A percentile compares a stretch with the other conserved stretches of the same genome.
phyloP scores from a whole-genome alignment of 1,140 invertebrate genomes.

The Procambarus virginalis region DNA sequence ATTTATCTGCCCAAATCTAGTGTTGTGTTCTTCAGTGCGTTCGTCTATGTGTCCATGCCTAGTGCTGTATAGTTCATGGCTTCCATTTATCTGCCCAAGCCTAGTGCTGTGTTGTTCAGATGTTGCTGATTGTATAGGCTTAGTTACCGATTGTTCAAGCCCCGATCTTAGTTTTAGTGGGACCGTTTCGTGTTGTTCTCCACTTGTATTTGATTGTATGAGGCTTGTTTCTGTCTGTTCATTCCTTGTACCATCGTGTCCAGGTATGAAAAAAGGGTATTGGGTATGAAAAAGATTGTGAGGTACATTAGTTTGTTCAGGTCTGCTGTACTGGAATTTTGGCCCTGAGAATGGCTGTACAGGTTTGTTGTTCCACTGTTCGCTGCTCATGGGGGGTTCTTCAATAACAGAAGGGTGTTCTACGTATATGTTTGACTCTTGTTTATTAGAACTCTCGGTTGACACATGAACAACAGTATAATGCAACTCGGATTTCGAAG shows the following conservation, averaged over 20 bases:
- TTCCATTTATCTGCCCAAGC: no score
- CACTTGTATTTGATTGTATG: neutral
- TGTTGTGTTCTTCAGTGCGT: no score
- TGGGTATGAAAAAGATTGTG: neutral
- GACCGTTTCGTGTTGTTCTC: neutral
- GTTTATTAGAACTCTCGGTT: neutral
- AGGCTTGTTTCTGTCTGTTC: neutral
- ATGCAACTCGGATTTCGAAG: neutral
- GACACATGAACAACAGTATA: neutral
- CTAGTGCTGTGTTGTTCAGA: no score
- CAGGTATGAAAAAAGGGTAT: neutral
- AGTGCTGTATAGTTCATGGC: no score
- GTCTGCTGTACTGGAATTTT: neutral
- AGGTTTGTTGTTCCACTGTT: neutral
- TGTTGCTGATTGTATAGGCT: neutral
- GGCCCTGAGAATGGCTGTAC: neutral
- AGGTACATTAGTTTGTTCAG: neutral
- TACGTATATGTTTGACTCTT: neutral
- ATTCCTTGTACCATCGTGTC: neutral
- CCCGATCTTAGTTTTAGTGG: no score
- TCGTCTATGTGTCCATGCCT: neutral
- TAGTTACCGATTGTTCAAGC: no score
- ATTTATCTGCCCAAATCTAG: no score
- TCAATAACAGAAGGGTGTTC: no score
- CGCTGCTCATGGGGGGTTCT: neutral